Evolutionary conservation across 2,888 invertebrate genomes (phyloP).

Genomic region (Yponomeuta plumbellus): DNA sequence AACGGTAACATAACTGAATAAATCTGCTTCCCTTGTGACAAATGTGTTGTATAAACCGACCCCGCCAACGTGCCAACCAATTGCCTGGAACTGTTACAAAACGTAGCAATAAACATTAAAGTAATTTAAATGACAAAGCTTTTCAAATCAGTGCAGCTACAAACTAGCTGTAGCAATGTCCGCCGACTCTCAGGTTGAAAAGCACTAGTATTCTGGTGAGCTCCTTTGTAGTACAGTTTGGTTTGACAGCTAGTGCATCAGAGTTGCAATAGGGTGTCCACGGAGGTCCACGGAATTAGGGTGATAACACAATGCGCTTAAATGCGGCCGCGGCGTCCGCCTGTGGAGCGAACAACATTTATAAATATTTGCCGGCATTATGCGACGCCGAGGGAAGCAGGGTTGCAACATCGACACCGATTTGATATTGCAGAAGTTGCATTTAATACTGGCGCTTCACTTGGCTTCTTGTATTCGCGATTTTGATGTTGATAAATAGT

Average conservation of each 20-base stretch:
- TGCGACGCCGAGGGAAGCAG: slow-evolving; percentile 34
- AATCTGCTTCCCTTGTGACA: too few relatives aligned
- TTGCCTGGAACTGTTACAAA: neutral
- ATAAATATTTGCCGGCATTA: slow-evolving; percentile 70
- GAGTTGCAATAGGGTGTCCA: neutral
- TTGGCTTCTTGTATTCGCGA: too few relatives aligned
- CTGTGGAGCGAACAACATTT: slow-evolving; percentile 65
- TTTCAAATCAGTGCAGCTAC: neutral
- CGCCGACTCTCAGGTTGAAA: neutral
- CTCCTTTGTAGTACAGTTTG: neutral
- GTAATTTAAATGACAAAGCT: slow-evolving; percentile 8
- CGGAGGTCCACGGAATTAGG: slow-evolving; percentile 25
- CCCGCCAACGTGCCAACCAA: neutral
- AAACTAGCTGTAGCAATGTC: slow-evolving; percentile 9
- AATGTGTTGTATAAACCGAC: slow-evolving; percentile 1
- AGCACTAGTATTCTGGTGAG: neutral
- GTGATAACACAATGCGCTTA: slow-evolving; percentile 51
- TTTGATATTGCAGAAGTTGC: neutral
- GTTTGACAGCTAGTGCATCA: neutral
- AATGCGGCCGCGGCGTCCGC: slow-evolving; percentile 40
- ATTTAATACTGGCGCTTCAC: neutral
- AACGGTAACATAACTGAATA: too few relatives aligned
- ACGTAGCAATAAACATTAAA: slow-evolving; percentile 11
- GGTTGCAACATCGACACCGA: neutral
- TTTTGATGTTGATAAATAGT: too few relatives aligned